Evolutionary conservation across 1,140 invertebrate species (phyloP), one percentile per base, ranked within the genome.

Genomic region (Gerris buenoi): DNA sequence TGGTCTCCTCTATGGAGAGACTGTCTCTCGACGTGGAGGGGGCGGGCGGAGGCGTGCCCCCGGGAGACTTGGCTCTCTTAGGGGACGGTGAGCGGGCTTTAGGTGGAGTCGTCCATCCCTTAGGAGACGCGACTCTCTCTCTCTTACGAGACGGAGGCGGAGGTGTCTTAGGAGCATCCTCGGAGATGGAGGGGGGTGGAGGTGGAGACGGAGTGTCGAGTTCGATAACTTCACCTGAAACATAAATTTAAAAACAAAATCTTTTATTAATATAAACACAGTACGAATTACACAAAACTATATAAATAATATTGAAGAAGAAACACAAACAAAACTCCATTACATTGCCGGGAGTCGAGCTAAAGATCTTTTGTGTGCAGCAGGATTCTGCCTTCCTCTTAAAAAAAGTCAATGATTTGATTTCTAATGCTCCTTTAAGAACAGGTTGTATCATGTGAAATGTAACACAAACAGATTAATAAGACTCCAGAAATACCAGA

Each of bases 1-100:
- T 97, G 22, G 93, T 95, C 75, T 95, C 93, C 72, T 91, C 88
- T 72, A 96, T 88, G 2, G 91, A 93, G 1, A 95, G 77, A 62
- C 83, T 85, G 62, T 84, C 80, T 76, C 1, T 76, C 74, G 25
- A 80, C 79, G 33, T 78, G 76, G 26, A 77, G 75, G 73, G 68
- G 68, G 67, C 13, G 22, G 33, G 27, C 26, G 33, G 15, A 72
- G 71, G 15, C 67, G 65, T n/a, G 58, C 65, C 65, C 63, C 33
- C 2, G 26, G 27, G 18, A 13, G 74, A 70, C n/a, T 69, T 65
- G 26, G 64, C 66, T 67, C 65, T 27, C 64, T 66, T 33, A 28
- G 74, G 75, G 5, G 78, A 76, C 15, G 67, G 60, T 14, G 64
- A 56, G 14, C 27, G 22, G 1, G 73, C 67, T 23, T 76, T 77